Conservation (phyloP, 2,797 vertebrate genomes). For the Tarsius wallacei region DNA sequence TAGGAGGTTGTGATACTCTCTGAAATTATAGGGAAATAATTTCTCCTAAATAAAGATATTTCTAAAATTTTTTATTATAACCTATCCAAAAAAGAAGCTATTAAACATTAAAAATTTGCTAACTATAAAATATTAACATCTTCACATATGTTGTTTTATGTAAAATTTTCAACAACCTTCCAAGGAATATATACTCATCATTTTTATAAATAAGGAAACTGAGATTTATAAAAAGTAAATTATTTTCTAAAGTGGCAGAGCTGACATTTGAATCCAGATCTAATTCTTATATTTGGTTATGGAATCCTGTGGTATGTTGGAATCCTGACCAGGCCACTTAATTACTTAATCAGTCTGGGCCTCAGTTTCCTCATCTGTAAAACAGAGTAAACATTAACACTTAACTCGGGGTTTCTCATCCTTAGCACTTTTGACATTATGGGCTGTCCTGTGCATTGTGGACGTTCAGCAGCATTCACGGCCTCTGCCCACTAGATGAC, state of each 20-base stretch:
- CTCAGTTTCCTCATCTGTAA: not conserved
- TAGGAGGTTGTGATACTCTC: not conserved
- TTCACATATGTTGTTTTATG: not conserved
- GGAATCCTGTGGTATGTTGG: not conserved
- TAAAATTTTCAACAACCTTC: not conserved
- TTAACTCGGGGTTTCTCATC: not conserved
- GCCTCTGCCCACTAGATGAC: not conserved
- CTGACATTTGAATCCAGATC: constrained; percentile 4
- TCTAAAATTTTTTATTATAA: constrained; percentile 21
- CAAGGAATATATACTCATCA: not conserved
- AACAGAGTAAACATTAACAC: not conserved
- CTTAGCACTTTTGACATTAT: not conserved
- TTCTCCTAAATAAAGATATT: constrained; percentile 5
- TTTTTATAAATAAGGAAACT: constrained; percentile 51
- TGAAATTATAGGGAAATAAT: not conserved
- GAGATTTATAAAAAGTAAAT: not conserved
- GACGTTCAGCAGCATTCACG: not conserved
- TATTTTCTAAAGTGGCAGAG: constrained; percentile 16
- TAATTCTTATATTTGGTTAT: not conserved
- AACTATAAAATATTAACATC: not conserved
- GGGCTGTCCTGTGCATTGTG: rapidly evolving
- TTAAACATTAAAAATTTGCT: not conserved
- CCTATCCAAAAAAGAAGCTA: not conserved
- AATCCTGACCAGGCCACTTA: not conserved
- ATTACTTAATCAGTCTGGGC: not conserved